Conservation (phyloP, 2,888 invertebrate genomes). For the Drosophila subsilvestris region DNA sequence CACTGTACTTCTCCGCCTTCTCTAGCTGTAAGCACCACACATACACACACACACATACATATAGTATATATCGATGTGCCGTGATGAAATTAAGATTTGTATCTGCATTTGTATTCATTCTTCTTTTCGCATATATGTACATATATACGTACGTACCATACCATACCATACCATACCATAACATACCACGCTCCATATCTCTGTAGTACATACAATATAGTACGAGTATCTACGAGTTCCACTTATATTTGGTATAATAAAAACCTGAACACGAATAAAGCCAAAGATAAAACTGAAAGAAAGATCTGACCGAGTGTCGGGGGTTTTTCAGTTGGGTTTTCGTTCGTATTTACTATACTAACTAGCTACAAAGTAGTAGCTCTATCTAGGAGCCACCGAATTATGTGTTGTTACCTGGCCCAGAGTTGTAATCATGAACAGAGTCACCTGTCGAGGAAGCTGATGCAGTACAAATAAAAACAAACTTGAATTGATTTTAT, state of each 20-base stretch:
- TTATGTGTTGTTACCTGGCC: no score
- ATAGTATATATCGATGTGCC: constrained; percentile 21
- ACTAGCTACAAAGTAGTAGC: background rate
- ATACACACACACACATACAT: constrained; percentile 15
- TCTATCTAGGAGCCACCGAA: background rate
- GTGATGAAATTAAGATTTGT: constrained; percentile 18
- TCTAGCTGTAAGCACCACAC: constrained; percentile 6
- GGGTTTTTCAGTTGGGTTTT: background rate
- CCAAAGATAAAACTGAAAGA: constrained; percentile 61
- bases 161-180: background rate
- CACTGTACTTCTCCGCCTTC: constrained; percentile 7
- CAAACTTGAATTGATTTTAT: no score
- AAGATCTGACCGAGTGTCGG: background rate
- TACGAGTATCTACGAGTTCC: constrained; percentile 4
- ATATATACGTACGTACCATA: background rate
- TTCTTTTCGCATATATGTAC: constrained; percentile 14
- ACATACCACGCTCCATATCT: constrained; percentile 9
- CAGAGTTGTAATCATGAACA: background rate
- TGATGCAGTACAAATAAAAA: no score
- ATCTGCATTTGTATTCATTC: constrained; percentile 9
- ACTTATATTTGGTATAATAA: constrained; percentile 8
- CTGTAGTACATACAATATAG: constrained; percentile 5
- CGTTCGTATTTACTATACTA: background rate
- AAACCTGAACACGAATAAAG: constrained; percentile 49
- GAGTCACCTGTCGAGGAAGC: background rate